These are phyloP conservation scores for Halichoerus grypus DNA, from an alignment of 2,113 vertebrate genomes.

Conservation along the genomic window DNA sequence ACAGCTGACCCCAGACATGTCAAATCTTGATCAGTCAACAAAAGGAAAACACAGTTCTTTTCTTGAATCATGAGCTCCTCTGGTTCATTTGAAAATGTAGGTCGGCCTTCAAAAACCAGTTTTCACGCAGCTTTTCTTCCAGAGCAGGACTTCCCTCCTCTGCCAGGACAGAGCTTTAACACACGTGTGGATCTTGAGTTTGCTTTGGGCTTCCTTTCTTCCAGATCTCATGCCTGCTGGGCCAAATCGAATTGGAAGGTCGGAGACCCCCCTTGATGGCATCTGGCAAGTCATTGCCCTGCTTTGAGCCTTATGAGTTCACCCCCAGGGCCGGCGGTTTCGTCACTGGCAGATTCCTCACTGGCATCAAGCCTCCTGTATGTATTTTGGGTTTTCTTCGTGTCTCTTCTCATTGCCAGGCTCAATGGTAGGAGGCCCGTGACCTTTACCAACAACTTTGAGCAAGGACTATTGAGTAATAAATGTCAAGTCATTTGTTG, in stretches of 20 bases:
- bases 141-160: background rate
- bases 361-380: conserved; percentile 96
- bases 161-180: background rate
- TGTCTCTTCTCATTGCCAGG: background rate
- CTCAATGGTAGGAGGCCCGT: background rate
- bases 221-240: conserved; percentile 97
- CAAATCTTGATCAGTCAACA: background rate
- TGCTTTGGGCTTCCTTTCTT: background rate
- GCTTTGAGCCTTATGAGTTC: conserved; percentile 96
- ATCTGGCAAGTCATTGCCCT: conserved; percentile 97
- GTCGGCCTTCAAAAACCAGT: background rate
- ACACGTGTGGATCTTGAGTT: background rate
- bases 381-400: conserved; percentile 62
- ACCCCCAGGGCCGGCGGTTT: conserved; percentile 96
- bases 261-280: conserved; percentile 97
- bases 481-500: background rate
- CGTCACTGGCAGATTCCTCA: conserved; percentile 97
- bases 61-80: background rate
- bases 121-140: background rate
- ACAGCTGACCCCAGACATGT: background rate
- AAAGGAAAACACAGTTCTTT: background rate
- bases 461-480: background rate
- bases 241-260: conserved; percentile 98
- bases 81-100: background rate
- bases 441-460: background rate